Percentiles rank a stretch among this genome's conserved stretches.
These are phyloP conservation scores for Brachystomella parvula DNA, from an alignment of 1,140 invertebrate genomes.

Conservation along the genomic window DNA sequence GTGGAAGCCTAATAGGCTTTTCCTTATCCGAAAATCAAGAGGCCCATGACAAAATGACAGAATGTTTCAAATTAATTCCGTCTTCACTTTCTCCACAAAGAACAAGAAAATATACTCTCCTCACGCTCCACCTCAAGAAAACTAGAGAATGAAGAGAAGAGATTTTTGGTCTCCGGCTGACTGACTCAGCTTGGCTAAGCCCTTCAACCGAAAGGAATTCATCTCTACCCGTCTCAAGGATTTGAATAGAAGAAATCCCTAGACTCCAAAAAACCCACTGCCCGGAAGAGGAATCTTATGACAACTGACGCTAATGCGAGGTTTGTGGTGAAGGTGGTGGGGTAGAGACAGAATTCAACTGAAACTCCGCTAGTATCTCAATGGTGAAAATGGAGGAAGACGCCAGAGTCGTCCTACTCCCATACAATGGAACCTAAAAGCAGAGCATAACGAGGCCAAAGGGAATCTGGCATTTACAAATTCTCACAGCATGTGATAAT, in stretches of 20 bases:
- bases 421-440: neutral
- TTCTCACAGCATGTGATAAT: conserved; percentile 19
- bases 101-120: no score
- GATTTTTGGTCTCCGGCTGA: no score
- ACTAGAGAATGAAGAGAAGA: no score
- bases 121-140: no score
- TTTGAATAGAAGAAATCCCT: no score
- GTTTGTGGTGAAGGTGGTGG: neutral
- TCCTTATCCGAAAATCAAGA: neutral
- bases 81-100: neutral
- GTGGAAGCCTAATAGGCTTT: neutral
- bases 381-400: no score
- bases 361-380: no score
- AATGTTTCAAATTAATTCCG: conserved; percentile 10
- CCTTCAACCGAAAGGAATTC: no score
- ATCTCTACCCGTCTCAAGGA: no score
- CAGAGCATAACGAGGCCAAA: conserved; percentile 13
- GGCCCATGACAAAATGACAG: conserved; percentile 8
- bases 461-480: conserved; percentile 14
- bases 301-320: neutral
- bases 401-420: no score
- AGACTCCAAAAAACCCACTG: no score
- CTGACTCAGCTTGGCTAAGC: no score
- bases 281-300: neutral
- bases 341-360: neutral